Conservation (phyloP, 2,797 vertebrate genomes). For the Lithobates pipiens region DNA sequence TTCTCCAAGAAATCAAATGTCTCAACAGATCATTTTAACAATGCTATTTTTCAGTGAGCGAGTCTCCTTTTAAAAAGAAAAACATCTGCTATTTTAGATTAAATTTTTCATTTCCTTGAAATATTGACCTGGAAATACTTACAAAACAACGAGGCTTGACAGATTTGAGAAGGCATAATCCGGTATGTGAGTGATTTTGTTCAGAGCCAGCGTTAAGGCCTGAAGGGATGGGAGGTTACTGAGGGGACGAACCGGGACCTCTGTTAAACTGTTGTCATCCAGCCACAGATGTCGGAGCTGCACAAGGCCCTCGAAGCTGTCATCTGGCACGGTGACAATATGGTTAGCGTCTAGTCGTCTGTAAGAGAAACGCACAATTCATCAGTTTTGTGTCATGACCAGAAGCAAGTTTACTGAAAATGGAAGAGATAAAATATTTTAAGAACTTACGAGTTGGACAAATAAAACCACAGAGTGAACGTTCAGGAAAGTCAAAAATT, state of each 20-base stretch:
- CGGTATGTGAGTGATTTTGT: conserved; percentile 90
- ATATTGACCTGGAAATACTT: conserved; percentile 72
- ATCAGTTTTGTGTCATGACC: conserved; percentile 23
- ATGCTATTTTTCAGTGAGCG: not conserved
- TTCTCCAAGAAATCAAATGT: not conserved
- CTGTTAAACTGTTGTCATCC: conserved; percentile 93
- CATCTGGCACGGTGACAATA: conserved; percentile 89
- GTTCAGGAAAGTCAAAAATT: not conserved
- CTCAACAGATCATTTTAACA: not conserved
- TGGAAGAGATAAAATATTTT: conserved; percentile 14
- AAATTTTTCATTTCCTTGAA: conserved; percentile 9
- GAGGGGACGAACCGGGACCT: conserved; percentile 87
- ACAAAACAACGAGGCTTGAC: conserved; percentile 95
- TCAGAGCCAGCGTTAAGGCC: conserved; percentile 92
- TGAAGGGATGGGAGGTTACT: conserved; percentile 92
- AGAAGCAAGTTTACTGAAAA: conserved; percentile 13
- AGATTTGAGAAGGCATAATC: conserved; percentile 95
- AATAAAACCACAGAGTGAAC: not conserved
- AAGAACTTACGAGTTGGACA: not conserved
- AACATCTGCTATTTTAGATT: not conserved
- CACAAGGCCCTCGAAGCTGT: conserved; percentile 92
- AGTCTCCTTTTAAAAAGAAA: not conserved
- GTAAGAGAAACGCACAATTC: conserved; percentile 14
- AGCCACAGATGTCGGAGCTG: conserved; percentile 96
- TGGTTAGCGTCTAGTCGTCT: conserved; percentile 97